Conservation (phyloP, 2,797 vertebrate genomes). For the Champsocephalus esox region DNA sequence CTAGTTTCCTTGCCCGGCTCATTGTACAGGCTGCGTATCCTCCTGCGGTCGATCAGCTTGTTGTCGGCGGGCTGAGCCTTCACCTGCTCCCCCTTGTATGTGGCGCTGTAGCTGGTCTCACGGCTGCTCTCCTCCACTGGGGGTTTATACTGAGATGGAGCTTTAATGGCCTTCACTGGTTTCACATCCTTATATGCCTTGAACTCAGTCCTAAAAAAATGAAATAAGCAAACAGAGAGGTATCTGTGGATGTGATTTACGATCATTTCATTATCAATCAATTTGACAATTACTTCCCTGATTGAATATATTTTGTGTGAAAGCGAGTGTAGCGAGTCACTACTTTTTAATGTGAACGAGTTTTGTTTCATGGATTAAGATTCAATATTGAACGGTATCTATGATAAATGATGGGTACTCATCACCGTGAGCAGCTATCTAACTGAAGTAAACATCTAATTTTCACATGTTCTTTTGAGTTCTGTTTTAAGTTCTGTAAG, state of each 20-base stretch:
- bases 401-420: background rate
- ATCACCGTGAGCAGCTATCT: background rate
- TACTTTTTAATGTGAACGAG: background rate
- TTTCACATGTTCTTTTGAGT: background rate
- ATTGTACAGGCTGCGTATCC: conserved; percentile 97
- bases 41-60: conserved; percentile 91
- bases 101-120: conserved; percentile 96
- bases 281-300: background rate
- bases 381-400: background rate
- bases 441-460: background rate
- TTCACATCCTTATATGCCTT: conserved; percentile 94
- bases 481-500: background rate
- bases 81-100: conserved; percentile 93
- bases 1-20: conserved; percentile 91
- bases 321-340: no score
- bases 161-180: conserved; percentile 92
- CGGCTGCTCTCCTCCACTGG: conserved; percentile 87
- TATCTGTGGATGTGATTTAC: background rate
- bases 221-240: background rate
- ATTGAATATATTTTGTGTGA: background rate
- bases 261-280: background rate
- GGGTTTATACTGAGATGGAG: conserved; percentile 90
- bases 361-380: background rate
- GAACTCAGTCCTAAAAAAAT: conserved; percentile 92
- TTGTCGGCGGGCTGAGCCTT: conserved; percentile 89